Percentiles rank a stretch among this genome's conserved stretches.
phyloP scores from a whole-genome alignment of 92 coral and sea anemone genomes.

The Zoanthus sociatus region DNA sequence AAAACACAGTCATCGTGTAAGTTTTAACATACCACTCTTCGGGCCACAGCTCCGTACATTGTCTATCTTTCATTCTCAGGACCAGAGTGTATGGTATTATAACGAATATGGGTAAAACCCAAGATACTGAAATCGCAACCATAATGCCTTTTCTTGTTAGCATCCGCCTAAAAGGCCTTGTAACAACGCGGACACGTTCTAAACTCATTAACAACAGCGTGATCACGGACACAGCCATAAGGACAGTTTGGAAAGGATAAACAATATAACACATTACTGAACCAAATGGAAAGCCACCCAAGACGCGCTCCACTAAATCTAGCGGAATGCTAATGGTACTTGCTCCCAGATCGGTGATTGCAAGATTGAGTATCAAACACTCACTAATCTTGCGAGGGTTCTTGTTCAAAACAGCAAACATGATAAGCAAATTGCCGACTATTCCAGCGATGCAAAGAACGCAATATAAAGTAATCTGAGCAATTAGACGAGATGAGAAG shows the following conservation, averaged over 20 bases:
- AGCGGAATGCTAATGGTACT: slow-evolving; percentile 88
- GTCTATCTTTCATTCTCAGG: slow-evolving; percentile 62
- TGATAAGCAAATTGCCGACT: slow-evolving; percentile 75
- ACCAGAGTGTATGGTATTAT: slow-evolving; percentile 84
- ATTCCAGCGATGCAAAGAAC: slow-evolving; percentile 72
- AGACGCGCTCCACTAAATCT: slow-evolving; percentile 71
- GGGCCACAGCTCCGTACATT: slow-evolving; percentile 92
- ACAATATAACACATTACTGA: slow-evolving; percentile 83
- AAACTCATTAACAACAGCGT: slow-evolving; percentile 91
- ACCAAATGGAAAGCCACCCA: slow-evolving; percentile 86
- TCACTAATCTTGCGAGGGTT: slow-evolving; percentile 83
- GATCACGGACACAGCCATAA: slow-evolving; percentile 90
- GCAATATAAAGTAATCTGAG: slow-evolving; percentile 72
- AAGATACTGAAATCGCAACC: slow-evolving; percentile 65
- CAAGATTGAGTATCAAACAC: slow-evolving; percentile 89
- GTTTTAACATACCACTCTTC: slow-evolving; percentile 71
- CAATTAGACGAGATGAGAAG: slow-evolving; percentile 4
- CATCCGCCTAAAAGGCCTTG: slow-evolving; percentile 80
- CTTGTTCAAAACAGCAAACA: slow-evolving; percentile 63
- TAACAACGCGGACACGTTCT: slow-evolving; percentile 85
- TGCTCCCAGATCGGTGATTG: slow-evolving; percentile 81
- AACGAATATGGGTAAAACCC: slow-evolving; percentile 79
- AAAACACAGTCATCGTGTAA: slow-evolving; percentile 82
- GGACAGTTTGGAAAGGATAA: slow-evolving; percentile 89
- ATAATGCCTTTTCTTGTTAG: slow-evolving; percentile 61